Percentiles rank a stretch among this genome's conserved stretches.
phyloP scores from a whole-genome alignment of 2,113 vertebrate species.

The Chloropsis cyanopogon region DNA sequence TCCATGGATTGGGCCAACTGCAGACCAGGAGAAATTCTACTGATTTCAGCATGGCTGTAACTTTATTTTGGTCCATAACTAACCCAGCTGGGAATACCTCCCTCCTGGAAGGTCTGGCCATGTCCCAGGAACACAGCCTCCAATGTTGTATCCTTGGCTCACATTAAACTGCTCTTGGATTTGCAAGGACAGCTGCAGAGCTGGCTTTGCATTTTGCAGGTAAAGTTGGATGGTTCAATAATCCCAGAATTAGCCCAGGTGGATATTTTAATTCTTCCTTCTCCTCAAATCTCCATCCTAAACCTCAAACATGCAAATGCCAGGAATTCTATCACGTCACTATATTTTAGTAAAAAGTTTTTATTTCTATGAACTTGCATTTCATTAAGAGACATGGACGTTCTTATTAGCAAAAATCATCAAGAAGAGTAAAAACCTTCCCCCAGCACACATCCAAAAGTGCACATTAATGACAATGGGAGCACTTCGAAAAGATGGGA shows the following conservation, averaged over 20 bases:
- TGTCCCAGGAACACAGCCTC: neutral
- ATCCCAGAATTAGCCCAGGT: neutral
- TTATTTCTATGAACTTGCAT: neutral
- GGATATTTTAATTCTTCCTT: neutral
- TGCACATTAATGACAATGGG: neutral
- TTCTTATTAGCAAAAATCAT: neutral
- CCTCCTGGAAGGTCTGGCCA: neutral
- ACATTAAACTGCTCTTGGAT: neutral
- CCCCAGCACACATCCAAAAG: neutral
- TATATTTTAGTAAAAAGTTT: neutral
- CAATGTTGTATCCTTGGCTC: neutral
- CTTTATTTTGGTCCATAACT: neutral
- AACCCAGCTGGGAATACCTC: neutral
- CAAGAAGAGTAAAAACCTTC: neutral
- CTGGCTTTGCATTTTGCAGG: neutral
- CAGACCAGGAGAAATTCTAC: neutral
- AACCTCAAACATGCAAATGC: neutral
- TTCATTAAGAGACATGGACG: neutral
- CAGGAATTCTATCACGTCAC: neutral
- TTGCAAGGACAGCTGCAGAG: slow-evolving; percentile 5
- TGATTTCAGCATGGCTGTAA: neutral
- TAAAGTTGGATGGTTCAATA: neutral
- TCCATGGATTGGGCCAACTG: neutral
- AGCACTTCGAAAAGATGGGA: neutral
- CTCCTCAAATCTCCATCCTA: neutral